phyloP scores from a whole-genome alignment of 2,888 invertebrate genomes.

The Leptinotarsa tumamoca region DNA sequence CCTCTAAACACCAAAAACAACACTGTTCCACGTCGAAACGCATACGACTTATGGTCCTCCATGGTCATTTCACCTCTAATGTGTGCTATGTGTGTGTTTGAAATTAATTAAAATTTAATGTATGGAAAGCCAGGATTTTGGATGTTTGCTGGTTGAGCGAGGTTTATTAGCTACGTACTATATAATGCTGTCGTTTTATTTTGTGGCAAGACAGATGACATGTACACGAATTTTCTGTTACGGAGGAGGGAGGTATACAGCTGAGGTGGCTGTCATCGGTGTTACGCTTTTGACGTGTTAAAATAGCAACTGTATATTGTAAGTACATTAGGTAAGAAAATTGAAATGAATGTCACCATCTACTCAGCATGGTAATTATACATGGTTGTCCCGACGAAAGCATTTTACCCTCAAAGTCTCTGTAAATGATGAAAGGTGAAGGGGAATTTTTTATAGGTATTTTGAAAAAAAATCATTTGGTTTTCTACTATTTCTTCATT shows the following conservation, averaged over 20 bases:
- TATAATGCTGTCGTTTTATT: slow-evolving; percentile 35
- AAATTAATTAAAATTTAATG: slow-evolving; percentile 52
- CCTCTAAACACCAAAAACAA: slow-evolving; percentile 49
- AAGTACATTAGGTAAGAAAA: too few relatives aligned
- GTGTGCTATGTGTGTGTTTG: slow-evolving; percentile 49
- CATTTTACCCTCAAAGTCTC: too few relatives aligned
- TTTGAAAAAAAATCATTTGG: too few relatives aligned
- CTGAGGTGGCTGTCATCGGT: too few relatives aligned
- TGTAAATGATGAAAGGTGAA: too few relatives aligned
- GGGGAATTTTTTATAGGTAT: too few relatives aligned
- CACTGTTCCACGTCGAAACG: slow-evolving; percentile 40
- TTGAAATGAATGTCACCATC: too few relatives aligned
- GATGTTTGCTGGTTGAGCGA: slow-evolving; percentile 39
- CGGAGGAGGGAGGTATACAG: neutral
- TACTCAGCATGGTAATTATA: too few relatives aligned
- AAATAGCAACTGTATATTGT: too few relatives aligned
- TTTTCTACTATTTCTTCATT: too few relatives aligned
- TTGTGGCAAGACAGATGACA: slow-evolving; percentile 12
- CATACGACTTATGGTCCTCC: slow-evolving; percentile 47
- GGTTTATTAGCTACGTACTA: slow-evolving; percentile 43
- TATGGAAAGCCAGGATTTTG: slow-evolving; percentile 43
- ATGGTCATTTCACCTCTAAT: slow-evolving; percentile 48
- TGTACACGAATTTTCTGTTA: neutral
- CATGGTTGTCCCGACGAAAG: too few relatives aligned
- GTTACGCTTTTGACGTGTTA: too few relatives aligned